phyloP scores from a whole-genome alignment of 2,888 invertebrate genomes.

The Scotopteryx bipunctaria region DNA sequence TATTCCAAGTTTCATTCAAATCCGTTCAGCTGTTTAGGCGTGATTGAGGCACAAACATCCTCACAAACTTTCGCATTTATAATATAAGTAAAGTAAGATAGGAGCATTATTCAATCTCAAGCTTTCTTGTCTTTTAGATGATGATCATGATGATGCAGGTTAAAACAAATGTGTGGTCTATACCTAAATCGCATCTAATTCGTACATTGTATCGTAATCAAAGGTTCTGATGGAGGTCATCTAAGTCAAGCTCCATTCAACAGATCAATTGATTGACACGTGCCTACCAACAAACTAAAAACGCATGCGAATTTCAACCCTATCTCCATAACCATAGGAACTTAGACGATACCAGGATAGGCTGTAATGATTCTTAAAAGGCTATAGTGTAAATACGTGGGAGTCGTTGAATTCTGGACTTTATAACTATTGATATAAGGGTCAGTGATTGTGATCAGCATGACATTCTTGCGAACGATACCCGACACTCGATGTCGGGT shows the following conservation, averaged over 20 bases:
- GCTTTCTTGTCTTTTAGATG: too few species aligned
- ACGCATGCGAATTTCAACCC: constrained; percentile 3
- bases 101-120: too few species aligned
- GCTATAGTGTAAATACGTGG: neutral
- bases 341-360: neutral
- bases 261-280: constrained; percentile 23
- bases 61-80: too few species aligned
- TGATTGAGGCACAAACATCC: too few species aligned
- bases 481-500: constrained; percentile 42
- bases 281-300: neutral
- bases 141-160: neutral
- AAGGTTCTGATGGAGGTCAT: constrained; percentile 28
- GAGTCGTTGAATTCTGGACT: constrained; percentile 6
- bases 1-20: too few species aligned
- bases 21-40: too few species aligned
- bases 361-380: neutral
- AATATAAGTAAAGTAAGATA: too few species aligned
- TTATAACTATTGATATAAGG: neutral
- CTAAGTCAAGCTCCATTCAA: constrained; percentile 31
- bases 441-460: neutral
- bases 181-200: constrained; percentile 19
- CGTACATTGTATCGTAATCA: constrained; percentile 29
- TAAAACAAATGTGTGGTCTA: constrained; percentile 14
- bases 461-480: constrained; percentile 46
- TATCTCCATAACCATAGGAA: neutral